Evolutionary conservation across 2,888 invertebrate species (phyloP), one percentile per base, ranked within the genome.

Genomic region (Creontiades dilutus): DNA sequence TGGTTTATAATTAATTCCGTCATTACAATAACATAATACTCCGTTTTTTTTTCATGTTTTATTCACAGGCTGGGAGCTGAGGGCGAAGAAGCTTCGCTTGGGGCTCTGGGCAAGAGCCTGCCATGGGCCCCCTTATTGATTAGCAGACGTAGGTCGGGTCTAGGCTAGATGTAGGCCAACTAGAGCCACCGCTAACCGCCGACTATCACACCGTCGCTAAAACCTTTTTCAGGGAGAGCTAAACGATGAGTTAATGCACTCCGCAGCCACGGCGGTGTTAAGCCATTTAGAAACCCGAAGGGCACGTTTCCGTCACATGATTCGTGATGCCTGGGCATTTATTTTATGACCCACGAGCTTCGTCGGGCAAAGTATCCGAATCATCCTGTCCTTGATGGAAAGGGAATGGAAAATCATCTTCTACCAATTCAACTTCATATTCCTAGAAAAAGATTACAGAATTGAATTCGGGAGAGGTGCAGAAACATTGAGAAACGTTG

Each of bases 141-240:
- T 85, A 85, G 85, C 37, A 85, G 85, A 85, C 85, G 28, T 85
- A 85, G 85, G 85, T 85, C 85, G 61, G 19, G n/a, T 85, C 85
- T 85, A 85, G 57, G 85, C 23, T 82, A 82, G 52, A 85, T 85
- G 57, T 85, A n/a, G 85, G 61, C 61, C 85, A 85, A 28, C 85
- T 85, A 85, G 85, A 61, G 27, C 28, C 85, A 52, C 27, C 52
- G 11, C 46, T 46, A 37, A 16, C 23, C 82, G 68, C 19, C 23
- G 4, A 13, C 68, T 68, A 23, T 27, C 27, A 68, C 23, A 12
- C 11, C 68, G 61, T 23, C 19, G 68, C 27, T 68, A 23, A 23
- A 68, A 68, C 68, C 68, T 23, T 68, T 57, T 68, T 68, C 19
- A 23, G 68, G 27, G 23, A 23, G 27, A 7, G 27, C 19, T 61